phyloP scores from a whole-genome alignment of 2,113 vertebrate genomes.

The Ciconia maguari region DNA sequence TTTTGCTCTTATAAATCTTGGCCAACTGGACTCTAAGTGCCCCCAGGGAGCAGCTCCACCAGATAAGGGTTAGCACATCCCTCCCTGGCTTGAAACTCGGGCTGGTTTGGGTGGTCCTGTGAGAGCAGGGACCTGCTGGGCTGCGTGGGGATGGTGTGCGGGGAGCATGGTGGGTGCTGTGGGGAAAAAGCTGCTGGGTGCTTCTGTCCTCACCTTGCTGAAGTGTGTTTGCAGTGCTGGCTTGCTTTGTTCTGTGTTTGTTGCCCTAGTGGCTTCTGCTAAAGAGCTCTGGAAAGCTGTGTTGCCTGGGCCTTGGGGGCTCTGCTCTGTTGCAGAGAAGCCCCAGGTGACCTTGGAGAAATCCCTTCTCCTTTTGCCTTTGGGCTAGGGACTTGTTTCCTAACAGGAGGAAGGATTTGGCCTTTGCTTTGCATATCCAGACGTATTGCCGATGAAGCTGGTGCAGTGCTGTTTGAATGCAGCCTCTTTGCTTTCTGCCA shows the following conservation, averaged over 20 bases:
- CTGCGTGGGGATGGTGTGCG: rapidly evolving
- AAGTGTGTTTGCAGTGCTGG: rapidly evolving
- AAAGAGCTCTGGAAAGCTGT: background rate
- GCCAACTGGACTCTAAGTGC: rapidly evolving
- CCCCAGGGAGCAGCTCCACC: background rate
- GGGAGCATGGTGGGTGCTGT: background rate
- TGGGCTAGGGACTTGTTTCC: background rate
- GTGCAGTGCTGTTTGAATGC: background rate
- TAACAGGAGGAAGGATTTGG: background rate
- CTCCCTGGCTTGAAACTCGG: too few species aligned
- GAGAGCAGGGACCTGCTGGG: background rate
- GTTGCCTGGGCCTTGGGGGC: background rate
- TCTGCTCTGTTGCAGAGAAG: background rate
- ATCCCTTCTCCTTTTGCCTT: background rate
- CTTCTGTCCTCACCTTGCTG: background rate
- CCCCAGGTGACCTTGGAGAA: background rate
- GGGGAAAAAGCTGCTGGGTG: background rate
- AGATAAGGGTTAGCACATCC: rapidly evolving
- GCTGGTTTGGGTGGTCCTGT: too few species aligned
- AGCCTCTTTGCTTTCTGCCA: background rate
- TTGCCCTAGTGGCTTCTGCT: background rate
- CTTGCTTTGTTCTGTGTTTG: background rate
- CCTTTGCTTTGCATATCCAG: too few species aligned
- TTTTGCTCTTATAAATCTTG: background rate
- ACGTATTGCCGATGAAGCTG: rapidly evolving